Evolutionary conservation across 2,888 invertebrate species (phyloP), one percentile per base, ranked within the genome.

Genomic region (Zaprionus bogoriensis): DNA sequence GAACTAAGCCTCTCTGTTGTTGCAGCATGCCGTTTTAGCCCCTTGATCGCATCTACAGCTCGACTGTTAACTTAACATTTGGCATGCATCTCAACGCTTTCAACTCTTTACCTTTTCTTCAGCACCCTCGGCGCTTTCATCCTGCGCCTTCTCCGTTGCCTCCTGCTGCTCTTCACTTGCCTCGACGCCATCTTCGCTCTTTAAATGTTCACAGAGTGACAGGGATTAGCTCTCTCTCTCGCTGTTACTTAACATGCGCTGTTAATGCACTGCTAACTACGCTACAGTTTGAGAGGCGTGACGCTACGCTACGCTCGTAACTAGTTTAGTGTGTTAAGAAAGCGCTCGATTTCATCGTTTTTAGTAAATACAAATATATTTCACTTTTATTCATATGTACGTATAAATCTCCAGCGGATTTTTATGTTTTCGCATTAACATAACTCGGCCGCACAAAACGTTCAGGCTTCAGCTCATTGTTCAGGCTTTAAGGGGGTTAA

Each of bases 361-460:
- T 81, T 73, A 77, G 87, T 84, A 67, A 81, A 81, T 82, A 82
- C 78, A 82, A 87, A 84, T 84, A 87, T 82, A 78, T 80, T 77
- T 80, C 46, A 30, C 60, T 64, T 70, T 80, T 69, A 54, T 74
- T 48, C 58, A 64, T 63, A 71, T 74, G 51, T 81, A 57, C 59
- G 67, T 65, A 82, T 61, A 69, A 61, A 69, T 73, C n/a, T n/a
- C 58, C 73, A 78, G 85, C 79, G 67, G 68, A 74, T 69, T 84
- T 85, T 84, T 78, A 81, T 86, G 84, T 82, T 84, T 86, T 79
- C 68, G 76, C 78, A 73, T 75, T 84, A 82, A 84, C 87, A 84
- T 81, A 87, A 82, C 85, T 74, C 66, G 63, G 78, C 87, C 71
- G 73, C 68, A 70, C 68, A 60, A 66, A 61, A 64, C 55, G 52